A percentile compares a stretch with the other conserved stretches of the same genome.
Evolutionary conservation across 2,113 vertebrate genomes (phyloP).

Genomic region (Probosciger aterrimus): DNA sequence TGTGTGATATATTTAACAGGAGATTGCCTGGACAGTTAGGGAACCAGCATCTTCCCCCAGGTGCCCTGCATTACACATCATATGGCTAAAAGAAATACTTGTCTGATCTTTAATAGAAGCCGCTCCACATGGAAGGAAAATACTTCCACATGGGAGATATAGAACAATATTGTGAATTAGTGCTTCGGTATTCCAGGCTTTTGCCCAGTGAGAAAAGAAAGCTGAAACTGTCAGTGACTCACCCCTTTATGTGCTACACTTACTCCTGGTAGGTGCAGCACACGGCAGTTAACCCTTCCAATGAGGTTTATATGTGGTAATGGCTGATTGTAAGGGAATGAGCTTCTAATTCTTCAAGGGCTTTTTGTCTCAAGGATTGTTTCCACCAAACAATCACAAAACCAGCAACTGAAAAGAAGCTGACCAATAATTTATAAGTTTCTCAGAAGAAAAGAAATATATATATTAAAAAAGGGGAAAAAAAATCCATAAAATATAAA

Average conservation of each 20-base stretch:
- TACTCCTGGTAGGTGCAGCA: background rate
- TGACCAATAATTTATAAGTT: background rate
- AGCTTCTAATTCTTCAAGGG: background rate
- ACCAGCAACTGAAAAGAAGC: rapidly evolving
- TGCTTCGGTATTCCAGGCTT: background rate
- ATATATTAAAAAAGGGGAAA: background rate
- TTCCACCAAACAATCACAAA: background rate
- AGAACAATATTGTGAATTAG: background rate
- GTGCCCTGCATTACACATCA: background rate
- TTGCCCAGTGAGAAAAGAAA: background rate
- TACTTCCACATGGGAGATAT: background rate
- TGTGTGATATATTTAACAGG: background rate
- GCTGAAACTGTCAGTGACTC: background rate
- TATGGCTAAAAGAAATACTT: background rate
- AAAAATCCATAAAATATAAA: background rate
- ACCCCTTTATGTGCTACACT: background rate
- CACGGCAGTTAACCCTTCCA: background rate
- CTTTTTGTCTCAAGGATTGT: background rate
- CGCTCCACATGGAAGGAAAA: background rate
- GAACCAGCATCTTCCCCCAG: background rate
- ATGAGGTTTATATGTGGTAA: background rate
- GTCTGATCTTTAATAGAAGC: background rate
- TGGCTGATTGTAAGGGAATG: background rate
- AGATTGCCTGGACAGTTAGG: background rate
- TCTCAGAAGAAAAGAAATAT: background rate